Base-by-base conservation (phyloP, 2,888 invertebrate species). In the Archips crataeganus region DNA sequence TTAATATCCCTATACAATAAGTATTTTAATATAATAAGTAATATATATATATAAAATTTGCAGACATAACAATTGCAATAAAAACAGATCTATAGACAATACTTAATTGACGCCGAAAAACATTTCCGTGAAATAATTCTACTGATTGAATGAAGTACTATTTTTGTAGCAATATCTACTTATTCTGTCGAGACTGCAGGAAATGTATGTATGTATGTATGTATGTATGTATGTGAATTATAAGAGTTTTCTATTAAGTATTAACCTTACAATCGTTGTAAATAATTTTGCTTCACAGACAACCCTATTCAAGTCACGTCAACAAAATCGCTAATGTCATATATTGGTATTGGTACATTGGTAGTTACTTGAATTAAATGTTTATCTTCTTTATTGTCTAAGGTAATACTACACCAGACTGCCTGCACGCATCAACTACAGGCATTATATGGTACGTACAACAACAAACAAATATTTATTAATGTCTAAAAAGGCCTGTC, bases 91-190 rank as follows among this genome's bases (percentile, higher is more conserved):
- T 42, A 51, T 8, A 23, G 59, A 39, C n/a, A 15, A 63, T 72
- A n/a, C n/a, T n/a, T n/a, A 72, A 72, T 72, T 72, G 72, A 72
- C 72, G 45, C 47, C 39, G 47, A 54, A 39, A 54, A 66, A 68
- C 57, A 61, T 45, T 68, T 54, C 15, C 6, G 13, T 45, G n/a
- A 62, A 70, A n/a, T n/a, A 45, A 9, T 45, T 45, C 9, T 2
- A 49, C 11, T 49, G 3, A n/a, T n/a, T 13, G 13, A 6, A n/a
- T n/a, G n/a, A n/a, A n/a, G n/a, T 39, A 39, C 10, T 15, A 15
- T 54, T 8, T 8, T 54, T 23, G 51, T 51, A 23, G n/a, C 51
- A 15, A 54, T 54, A 54, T 23, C 23, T 23, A n/a, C 8, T 2
- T 9, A 54, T 23, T 54, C 0, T 9, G 6, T 49, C 15, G 15